Evolutionary conservation across 2,113 vertebrate species (phyloP).

Genomic region (Arvicanthis niloticus): DNA sequence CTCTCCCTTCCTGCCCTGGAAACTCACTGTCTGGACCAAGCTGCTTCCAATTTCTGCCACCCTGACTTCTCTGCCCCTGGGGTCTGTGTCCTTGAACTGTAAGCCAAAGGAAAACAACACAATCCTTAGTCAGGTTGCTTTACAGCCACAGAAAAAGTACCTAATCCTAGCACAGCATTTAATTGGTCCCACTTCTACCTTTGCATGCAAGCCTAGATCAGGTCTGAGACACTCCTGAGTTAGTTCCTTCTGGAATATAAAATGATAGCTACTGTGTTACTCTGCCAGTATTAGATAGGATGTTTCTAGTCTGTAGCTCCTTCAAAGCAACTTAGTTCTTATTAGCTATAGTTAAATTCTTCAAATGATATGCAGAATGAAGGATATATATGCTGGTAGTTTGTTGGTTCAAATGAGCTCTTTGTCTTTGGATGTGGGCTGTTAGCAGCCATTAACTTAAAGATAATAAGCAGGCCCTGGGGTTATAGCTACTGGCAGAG

Average conservation of each 20-base stretch:
- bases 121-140: no score
- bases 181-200: not conserved
- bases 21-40: not conserved
- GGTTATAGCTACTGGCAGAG: not conserved
- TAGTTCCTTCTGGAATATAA: not conserved
- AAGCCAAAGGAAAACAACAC: not conserved
- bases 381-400: not conserved
- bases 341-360: slow-evolving; percentile 46
- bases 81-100: not conserved
- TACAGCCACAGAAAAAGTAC: not conserved
- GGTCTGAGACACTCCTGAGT: not conserved
- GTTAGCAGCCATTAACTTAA: slow-evolving; percentile 36
- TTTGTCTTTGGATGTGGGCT: not conserved
- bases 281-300: slow-evolving; percentile 13
- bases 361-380: not conserved
- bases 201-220: not conserved
- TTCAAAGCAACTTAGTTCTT: slow-evolving; percentile 51
- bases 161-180: not conserved
- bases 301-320: slow-evolving; percentile 1
- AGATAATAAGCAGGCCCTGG: not conserved
- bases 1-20: no score
- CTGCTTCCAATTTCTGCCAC: not conserved
- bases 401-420: slow-evolving; percentile 9
- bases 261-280: not conserved
- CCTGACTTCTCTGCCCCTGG: not conserved